Percentiles rank a stretch among this genome's conserved stretches.
phyloP scores from a whole-genome alignment of 2,113 vertebrate species.

The Podocnemis expansa region DNA sequence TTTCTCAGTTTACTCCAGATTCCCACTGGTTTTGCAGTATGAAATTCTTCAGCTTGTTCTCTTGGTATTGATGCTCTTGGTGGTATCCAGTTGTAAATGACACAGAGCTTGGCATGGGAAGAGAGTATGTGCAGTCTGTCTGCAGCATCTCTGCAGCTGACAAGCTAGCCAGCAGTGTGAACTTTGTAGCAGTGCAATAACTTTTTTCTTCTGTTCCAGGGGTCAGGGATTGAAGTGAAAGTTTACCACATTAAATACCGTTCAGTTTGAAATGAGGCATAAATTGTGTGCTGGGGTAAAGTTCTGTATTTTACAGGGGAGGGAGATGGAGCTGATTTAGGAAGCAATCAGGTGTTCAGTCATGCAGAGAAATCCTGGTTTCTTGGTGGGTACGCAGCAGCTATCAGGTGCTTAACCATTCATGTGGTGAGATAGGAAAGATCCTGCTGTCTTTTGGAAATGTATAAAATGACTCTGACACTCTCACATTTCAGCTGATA shows the following conservation, averaged over 20 bases:
- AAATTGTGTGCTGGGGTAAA: not conserved
- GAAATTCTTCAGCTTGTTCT: not conserved
- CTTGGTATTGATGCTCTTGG: not conserved
- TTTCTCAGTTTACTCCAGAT: not conserved
- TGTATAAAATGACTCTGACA: not conserved
- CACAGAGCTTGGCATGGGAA: not conserved
- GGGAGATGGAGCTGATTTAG: constrained; percentile 26
- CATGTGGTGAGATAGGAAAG: not conserved
- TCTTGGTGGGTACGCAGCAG: not conserved
- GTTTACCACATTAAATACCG: not conserved
- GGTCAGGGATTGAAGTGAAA: not conserved
- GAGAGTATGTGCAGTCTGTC: not conserved
- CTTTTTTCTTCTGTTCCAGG: not conserved
- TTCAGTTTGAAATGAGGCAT: not conserved
- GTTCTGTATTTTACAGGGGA: not conserved
- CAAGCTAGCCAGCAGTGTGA: fast-evolving
- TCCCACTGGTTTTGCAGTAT: not conserved
- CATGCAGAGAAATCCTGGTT: not conserved
- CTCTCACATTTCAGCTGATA: not conserved
- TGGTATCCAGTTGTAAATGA: not conserved
- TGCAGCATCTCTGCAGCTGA: no score
- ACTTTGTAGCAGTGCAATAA: not conserved
- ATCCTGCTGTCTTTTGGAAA: constrained; percentile 23
- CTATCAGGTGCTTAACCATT: not conserved
- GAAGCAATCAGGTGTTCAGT: not conserved